Percentiles rank a stretch among this genome's conserved stretches.
phyloP scores from a whole-genome alignment of 2,888 invertebrate genomes.

The Tiliacea citrago region DNA sequence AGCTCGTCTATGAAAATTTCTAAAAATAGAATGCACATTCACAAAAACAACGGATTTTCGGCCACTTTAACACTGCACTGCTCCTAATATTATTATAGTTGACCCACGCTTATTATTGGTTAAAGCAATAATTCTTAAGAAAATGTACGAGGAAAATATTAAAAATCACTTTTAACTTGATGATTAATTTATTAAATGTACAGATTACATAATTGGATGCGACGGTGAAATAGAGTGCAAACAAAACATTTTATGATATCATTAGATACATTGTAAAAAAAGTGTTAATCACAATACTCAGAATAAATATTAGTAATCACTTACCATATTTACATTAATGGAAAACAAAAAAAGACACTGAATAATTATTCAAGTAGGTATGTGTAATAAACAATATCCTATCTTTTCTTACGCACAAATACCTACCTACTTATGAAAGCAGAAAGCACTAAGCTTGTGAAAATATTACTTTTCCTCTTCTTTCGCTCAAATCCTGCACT shows the following conservation, averaged over 20 bases:
- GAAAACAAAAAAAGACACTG: not conserved
- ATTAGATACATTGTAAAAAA: not conserved
- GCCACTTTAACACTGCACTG: too few relatives aligned
- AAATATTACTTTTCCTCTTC: slow-evolving; percentile 2
- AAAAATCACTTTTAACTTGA: not conserved
- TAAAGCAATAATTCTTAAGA: not conserved
- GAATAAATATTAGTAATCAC: not conserved
- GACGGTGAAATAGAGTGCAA: not conserved
- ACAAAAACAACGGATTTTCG: too few relatives aligned
- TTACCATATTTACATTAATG: too few relatives aligned
- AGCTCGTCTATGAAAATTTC: too few relatives aligned
- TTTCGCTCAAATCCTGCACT: not conserved
- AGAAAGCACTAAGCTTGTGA: not conserved
- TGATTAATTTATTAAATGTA: not conserved
- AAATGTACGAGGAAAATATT: too few relatives aligned
- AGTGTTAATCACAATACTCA: too few relatives aligned
- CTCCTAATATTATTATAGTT: too few relatives aligned
- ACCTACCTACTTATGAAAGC: not conserved
- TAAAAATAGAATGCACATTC: too few relatives aligned
- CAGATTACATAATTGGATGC: not conserved
- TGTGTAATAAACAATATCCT: too few relatives aligned
- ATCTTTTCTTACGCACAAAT: not conserved
- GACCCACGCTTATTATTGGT: too few relatives aligned
- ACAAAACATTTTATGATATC: not conserved
- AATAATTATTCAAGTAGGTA: not conserved